phyloP scores from a whole-genome alignment of 2,888 invertebrate genomes.

The Polydrusus tereticollis region DNA sequence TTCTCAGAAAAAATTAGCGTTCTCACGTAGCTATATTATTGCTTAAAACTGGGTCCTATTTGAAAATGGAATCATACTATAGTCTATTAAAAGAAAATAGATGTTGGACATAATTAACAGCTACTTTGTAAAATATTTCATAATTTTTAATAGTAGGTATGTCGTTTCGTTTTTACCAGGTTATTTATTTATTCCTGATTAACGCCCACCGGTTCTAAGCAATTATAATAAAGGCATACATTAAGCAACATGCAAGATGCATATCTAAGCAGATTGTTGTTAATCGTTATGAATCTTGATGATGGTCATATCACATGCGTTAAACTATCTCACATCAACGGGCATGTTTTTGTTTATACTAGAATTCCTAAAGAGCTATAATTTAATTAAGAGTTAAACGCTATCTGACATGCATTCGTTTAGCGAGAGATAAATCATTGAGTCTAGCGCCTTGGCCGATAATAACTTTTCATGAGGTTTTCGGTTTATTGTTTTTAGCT shows the following conservation, averaged over 20 bases:
- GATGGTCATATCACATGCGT: slow-evolving; percentile 7
- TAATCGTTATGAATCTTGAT: slow-evolving; percentile 12
- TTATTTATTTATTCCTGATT: not conserved
- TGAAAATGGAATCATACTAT: no score
- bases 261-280: slow-evolving; percentile 4
- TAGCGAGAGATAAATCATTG: slow-evolving; percentile 5
- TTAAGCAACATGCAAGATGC: slow-evolving; percentile 1
- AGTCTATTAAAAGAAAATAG: no score
- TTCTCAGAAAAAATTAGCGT: no score
- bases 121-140: not conserved
- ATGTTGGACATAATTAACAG: no score
- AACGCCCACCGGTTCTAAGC: not conserved
- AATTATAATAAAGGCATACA: slow-evolving; percentile 5
- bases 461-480: not conserved
- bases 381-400: slow-evolving; percentile 9
- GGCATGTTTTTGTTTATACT: slow-evolving; percentile 7
- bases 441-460: not conserved
- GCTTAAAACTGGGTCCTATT: no score
- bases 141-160: not conserved
- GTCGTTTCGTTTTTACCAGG: no score
- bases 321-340: slow-evolving; percentile 14
- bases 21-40: no score
- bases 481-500: not conserved
- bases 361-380: slow-evolving; percentile 8
- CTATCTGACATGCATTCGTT: not conserved